Evolutionary conservation across 1,140 invertebrate species (phyloP), one percentile per base, ranked within the genome.

Genomic region (Dinoponera quadriceps): DNA sequence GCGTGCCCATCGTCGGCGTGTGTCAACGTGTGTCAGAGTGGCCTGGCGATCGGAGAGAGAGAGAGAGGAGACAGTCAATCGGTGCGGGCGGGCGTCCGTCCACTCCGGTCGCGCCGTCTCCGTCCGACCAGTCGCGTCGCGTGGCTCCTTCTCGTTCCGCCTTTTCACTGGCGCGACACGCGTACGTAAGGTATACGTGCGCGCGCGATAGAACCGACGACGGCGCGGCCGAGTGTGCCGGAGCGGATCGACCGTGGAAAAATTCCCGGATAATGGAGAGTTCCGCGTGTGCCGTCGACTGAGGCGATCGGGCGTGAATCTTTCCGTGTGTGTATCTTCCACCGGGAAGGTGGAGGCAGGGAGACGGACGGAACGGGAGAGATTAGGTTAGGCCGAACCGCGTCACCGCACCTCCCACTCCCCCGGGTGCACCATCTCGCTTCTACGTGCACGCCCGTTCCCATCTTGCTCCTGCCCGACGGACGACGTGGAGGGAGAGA

Each of bases 371-470:
- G 82, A 71, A 11, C 49, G 13, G 49, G 33, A 88, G 59, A 88
- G 86, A 84, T 88, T 88, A 88, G 86, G 87, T 88, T 88, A 88
- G 86, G 83, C 82, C 85, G 82, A 86, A 88, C 75, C 86, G 85
- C 86, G 63, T 87, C 69, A 80, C 73, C 55, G 18, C 77, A 27
- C 20, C 86, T 5, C 51, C 62, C 60, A 49, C 66, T 55, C 59
- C 57, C 29, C 48, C 5, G 49, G 49, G 18, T 51, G 27, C 57
- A 83, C 69, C 33, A 33, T 66, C 57, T 69, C 63, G n/a, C 68
- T 78, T 75, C 57, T 63, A 78, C 22, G 49, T 51, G 16, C 60
- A 75, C 25, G 22, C 25, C 49, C 66, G 27, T 71, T 68, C 38
- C 84, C 77, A 66, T 54, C 74, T 66, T 68, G 87, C 63, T 82